phyloP scores from a whole-genome alignment of 2,113 vertebrate species.

The Tamias sibiricus region DNA sequence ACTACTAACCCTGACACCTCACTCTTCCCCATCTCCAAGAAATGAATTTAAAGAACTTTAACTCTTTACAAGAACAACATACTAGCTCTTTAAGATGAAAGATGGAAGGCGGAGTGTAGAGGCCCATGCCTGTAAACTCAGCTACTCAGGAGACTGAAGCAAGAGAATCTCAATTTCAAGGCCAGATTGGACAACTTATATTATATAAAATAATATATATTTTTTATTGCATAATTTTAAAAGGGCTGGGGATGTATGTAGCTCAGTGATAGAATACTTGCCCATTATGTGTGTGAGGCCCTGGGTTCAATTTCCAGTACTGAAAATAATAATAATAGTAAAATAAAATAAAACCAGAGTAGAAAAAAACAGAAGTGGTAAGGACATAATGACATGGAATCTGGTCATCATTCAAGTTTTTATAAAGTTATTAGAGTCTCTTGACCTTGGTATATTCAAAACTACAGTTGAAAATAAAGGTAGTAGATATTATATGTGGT shows the following conservation, averaged over 20 bases:
- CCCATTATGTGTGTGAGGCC: too few relatives aligned
- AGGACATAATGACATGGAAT: not conserved
- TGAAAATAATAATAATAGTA: not conserved
- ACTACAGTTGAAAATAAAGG: not conserved
- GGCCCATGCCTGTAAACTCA: not conserved
- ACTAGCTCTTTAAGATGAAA: slow-evolving; percentile 10
- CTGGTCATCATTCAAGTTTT: not conserved
- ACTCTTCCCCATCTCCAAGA: not conserved
- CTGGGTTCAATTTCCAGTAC: not conserved
- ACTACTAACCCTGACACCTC: not conserved
- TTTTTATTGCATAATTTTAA: too few relatives aligned
- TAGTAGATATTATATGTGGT: not conserved
- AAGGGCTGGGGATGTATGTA: not conserved
- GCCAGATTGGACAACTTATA: not conserved
- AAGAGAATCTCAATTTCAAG: not conserved
- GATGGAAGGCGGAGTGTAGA: not conserved
- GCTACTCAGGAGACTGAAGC: not conserved
- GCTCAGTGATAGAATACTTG: not conserved
- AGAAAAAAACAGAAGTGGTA: not conserved
- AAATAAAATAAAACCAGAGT: not conserved
- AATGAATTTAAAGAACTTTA: slow-evolving; percentile 18
- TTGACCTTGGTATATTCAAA: slow-evolving; percentile 15
- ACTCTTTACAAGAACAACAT: slow-evolving; percentile 6
- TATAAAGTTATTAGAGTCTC: not conserved
- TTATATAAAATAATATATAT: too few relatives aligned